Conservation (phyloP, 2,888 invertebrate species). For the Mythimna vitellina region DNA sequence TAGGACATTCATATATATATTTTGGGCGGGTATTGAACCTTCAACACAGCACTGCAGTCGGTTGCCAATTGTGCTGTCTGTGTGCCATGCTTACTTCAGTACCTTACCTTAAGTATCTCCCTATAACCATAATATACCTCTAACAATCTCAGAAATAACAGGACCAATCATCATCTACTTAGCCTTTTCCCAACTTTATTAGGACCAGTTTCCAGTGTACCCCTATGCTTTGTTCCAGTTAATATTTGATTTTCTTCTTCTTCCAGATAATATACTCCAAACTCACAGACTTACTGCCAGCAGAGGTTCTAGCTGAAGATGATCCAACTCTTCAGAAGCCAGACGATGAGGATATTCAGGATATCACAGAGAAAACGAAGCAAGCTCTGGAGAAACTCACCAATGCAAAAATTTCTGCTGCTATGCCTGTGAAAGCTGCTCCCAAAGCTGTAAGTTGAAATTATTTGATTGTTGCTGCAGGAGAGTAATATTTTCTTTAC, state of each 20-base stretch:
- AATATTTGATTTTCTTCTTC: not conserved
- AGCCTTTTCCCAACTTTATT: not conserved
- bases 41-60: too few relatives aligned
- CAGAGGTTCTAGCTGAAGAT: constrained; percentile 97
- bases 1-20: too few relatives aligned
- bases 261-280: constrained; percentile 97
- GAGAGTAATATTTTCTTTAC: too few relatives aligned
- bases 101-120: too few relatives aligned
- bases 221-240: not conserved
- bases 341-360: constrained; percentile 95
- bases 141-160: not conserved
- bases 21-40: too few relatives aligned
- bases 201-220: not conserved
- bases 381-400: constrained; percentile 97
- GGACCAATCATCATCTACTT: not conserved
- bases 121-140: not conserved
- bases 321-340: constrained; percentile 98
- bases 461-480: not conserved
- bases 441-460: constrained; percentile 93
- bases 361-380: constrained; percentile 97
- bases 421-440: constrained; percentile 98
- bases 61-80: too few relatives aligned
- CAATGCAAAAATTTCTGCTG: constrained; percentile 97
- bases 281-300: constrained; percentile 97
- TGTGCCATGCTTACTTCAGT: too few relatives aligned